A percentile compares a stretch with the other conserved stretches of the same genome.
Evolutionary conservation across 2,113 vertebrate genomes (phyloP).

Genomic region (Apteryx owenii): DNA sequence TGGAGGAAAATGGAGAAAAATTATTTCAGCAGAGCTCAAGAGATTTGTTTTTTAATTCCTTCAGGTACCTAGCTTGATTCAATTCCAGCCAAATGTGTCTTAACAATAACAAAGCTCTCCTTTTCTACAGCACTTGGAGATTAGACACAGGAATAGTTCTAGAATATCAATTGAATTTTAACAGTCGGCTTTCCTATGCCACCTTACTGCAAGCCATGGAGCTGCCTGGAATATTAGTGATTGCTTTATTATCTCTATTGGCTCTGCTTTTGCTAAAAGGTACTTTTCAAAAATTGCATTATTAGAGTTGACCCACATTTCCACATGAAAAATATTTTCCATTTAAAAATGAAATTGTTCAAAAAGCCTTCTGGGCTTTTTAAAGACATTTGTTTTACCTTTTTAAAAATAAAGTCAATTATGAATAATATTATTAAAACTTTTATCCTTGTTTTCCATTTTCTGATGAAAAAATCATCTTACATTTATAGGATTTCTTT

Average conservation of each 20-base stretch:
- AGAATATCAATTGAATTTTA: conserved; percentile 11
- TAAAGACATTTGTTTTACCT: background rate
- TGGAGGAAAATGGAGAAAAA: background rate
- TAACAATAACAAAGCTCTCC: background rate
- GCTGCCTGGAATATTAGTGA: background rate
- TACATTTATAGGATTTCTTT: background rate
- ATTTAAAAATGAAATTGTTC: background rate
- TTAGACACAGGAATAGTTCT: background rate
- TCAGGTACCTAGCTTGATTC: background rate
- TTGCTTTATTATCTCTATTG: background rate
- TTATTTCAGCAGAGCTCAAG: background rate
- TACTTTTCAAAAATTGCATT: background rate
- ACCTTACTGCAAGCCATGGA: background rate
- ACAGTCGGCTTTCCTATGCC: background rate
- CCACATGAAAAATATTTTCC: background rate
- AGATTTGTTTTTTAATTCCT: conserved; percentile 23
- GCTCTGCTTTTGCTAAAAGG: background rate
- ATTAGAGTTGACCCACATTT: background rate
- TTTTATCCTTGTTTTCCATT: background rate
- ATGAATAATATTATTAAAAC: background rate
- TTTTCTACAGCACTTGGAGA: background rate
- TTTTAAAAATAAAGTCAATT: background rate
- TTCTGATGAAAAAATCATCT: background rate
- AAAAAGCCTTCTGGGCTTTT: background rate
- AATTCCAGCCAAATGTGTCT: background rate